phyloP scores from a whole-genome alignment of 2,113 vertebrate species.

The Neogobius melanostomus region DNA sequence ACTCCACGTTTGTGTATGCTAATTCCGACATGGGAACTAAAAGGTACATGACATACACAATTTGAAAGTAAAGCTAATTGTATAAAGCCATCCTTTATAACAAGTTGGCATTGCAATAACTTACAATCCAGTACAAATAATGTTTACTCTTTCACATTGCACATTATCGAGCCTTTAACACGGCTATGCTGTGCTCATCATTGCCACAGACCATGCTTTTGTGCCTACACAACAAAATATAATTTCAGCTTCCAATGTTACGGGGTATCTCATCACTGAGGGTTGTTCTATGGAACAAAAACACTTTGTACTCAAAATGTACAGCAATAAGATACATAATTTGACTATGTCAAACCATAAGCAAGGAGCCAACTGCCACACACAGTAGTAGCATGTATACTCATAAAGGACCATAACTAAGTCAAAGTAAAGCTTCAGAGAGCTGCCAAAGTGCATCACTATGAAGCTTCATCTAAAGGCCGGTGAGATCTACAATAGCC shows the following conservation, averaged over 20 bases:
- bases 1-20: conserved; percentile 80
- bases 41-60: conserved; percentile 72
- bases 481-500: conserved; percentile 94
- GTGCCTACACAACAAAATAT: conserved; percentile 24
- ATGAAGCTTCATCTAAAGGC: conserved; percentile 76
- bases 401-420: conserved; percentile 32
- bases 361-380: conserved; percentile 41
- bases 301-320: conserved; percentile 44
- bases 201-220: conserved; percentile 14
- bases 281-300: conserved; percentile 21
- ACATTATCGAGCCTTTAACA: not conserved
- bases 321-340: conserved; percentile 35
- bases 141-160: conserved; percentile 11
- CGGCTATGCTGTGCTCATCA: conserved; percentile 9
- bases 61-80: conserved; percentile 58
- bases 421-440: conserved; percentile 50
- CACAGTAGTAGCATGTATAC: conserved; percentile 37
- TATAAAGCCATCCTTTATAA: conserved; percentile 57
- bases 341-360: conserved; percentile 26
- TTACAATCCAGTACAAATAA: conserved; percentile 42
- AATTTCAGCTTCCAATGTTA: conserved; percentile 13
- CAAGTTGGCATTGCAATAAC: conserved; percentile 42
- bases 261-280: conserved; percentile 14
- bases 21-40: conserved; percentile 69
- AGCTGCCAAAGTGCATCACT: conserved; percentile 40